phyloP scores from a whole-genome alignment of 1,140 invertebrate species.

The Drosophila murphyi region DNA sequence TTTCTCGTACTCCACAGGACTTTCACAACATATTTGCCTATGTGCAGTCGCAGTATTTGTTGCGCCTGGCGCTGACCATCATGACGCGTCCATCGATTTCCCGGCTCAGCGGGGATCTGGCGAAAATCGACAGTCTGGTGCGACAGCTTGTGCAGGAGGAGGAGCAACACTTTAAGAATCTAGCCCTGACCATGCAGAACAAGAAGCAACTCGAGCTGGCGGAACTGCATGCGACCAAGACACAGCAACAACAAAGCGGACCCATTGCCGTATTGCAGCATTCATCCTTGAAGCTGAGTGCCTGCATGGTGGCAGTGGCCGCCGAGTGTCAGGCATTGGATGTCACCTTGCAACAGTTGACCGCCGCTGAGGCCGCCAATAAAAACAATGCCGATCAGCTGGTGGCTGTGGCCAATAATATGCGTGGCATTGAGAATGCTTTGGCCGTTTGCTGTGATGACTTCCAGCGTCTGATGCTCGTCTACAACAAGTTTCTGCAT shows the following conservation, averaged over 20 bases:
- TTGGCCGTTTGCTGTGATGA: constrained; percentile 79
- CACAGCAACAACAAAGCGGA: constrained; percentile 59
- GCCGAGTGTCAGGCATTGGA: constrained; percentile 79
- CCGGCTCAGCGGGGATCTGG: constrained; percentile 64
- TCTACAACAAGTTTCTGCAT: constrained; percentile 81
- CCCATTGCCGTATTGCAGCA: constrained; percentile 77
- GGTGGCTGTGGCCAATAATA: constrained; percentile 76
- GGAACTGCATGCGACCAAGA: constrained; percentile 61
- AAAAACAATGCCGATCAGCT: constrained; percentile 71
- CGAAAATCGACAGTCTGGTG: constrained; percentile 72
- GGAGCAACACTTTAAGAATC: constrained; percentile 78
- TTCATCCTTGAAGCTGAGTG: constrained; percentile 78
- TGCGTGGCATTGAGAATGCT: constrained; percentile 77
- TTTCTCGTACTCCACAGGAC: constrained; percentile 49
- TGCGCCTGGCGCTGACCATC: constrained; percentile 77
- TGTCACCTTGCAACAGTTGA: constrained; percentile 71
- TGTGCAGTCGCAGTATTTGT: constrained; percentile 80
- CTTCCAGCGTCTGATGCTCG: constrained; percentile 80
- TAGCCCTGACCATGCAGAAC: constrained; percentile 70
- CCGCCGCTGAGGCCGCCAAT: constrained; percentile 66
- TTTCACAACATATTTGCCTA: constrained; percentile 84
- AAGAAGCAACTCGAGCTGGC: constrained; percentile 70
- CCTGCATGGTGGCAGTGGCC: constrained; percentile 81
- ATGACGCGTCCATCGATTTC: constrained; percentile 75
- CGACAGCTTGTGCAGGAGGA: constrained; percentile 78